Conservation (phyloP, 2,797 vertebrate genomes). For the Gallinago nigripennis region DNA sequence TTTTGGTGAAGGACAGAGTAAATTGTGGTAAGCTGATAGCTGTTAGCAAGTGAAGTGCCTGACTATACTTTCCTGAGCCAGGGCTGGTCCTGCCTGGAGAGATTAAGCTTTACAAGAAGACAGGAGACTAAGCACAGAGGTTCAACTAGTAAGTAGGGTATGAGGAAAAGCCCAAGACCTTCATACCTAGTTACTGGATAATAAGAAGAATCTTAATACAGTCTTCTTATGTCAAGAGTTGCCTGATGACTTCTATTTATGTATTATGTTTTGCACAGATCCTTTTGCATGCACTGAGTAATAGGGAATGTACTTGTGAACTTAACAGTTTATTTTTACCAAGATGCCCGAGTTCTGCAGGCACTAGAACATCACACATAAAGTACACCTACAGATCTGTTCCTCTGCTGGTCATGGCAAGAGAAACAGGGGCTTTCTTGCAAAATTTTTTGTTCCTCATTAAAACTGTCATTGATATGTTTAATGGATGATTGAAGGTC, state of each 20-base stretch:
- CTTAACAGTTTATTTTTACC: neutral
- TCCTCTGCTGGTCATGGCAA: neutral
- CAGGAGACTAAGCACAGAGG: neutral
- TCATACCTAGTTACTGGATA: neutral
- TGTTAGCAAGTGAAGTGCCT: neutral
- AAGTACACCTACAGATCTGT: neutral
- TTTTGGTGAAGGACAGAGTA: neutral
- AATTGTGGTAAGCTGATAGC: neutral
- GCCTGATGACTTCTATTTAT: neutral
- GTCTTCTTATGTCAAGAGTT: neutral
- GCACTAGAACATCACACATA: neutral
- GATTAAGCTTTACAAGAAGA: neutral
- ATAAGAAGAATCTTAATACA: neutral
- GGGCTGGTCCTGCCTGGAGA: neutral
- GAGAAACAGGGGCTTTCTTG: neutral
- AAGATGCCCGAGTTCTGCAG: neutral
- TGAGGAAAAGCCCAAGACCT: neutral
- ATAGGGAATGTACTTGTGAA: neutral
- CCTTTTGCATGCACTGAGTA: neutral
- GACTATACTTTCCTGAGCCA: neutral
- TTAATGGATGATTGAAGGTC: neutral
- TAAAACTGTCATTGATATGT: neutral
- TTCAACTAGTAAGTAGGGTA: neutral
- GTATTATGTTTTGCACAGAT: neutral
- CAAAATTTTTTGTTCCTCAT: neutral